These are phyloP conservation scores for Pachliopta kotzebuea DNA, from an alignment of 2,888 invertebrate genomes.

Conservation along the genomic window DNA sequence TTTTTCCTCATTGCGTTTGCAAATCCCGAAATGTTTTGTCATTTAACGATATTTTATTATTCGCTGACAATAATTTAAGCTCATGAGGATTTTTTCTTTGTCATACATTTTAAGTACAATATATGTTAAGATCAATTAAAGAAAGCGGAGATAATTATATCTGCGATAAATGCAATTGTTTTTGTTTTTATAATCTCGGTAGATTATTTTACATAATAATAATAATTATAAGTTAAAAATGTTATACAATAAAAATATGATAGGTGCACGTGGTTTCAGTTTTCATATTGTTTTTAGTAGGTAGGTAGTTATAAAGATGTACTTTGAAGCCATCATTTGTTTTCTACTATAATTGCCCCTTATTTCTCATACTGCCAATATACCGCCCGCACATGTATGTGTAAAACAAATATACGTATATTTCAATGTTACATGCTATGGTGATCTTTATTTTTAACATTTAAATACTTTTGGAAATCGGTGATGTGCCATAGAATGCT, in stretches of 20 bases:
- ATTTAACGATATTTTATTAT: constrained; percentile 17
- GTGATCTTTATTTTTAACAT: constrained; percentile 29
- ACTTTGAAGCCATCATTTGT: constrained; percentile 13
- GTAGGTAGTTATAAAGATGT: constrained; percentile 18
- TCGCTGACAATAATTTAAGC: constrained; percentile 25
- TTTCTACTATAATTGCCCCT: constrained; percentile 10
- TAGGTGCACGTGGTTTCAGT: constrained; percentile 9
- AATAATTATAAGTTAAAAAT: constrained; percentile 41
- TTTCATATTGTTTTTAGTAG: constrained; percentile 20
- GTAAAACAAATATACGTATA: constrained; percentile 14
- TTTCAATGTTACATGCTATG: constrained; percentile 26
- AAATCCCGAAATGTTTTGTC: constrained; percentile 31
- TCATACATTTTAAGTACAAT: constrained; percentile 64
- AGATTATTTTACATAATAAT: constrained; percentile 43
- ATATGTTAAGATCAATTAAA: constrained; percentile 32
- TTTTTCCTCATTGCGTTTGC: constrained; percentile 19
- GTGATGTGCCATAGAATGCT: constrained; percentile 60
- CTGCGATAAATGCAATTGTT: constrained; percentile 61
- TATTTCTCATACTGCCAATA: constrained; percentile 54
- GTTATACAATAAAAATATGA: constrained; percentile 29
- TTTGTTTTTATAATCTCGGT: constrained; percentile 64
- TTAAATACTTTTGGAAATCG: constrained; percentile 37
- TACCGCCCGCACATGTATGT: constrained; percentile 38
- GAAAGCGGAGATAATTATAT: constrained; percentile 36
- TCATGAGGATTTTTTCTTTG: constrained; percentile 17